phyloP scores from a whole-genome alignment of 2,113 vertebrate species.

The Carollia perspicillata region DNA sequence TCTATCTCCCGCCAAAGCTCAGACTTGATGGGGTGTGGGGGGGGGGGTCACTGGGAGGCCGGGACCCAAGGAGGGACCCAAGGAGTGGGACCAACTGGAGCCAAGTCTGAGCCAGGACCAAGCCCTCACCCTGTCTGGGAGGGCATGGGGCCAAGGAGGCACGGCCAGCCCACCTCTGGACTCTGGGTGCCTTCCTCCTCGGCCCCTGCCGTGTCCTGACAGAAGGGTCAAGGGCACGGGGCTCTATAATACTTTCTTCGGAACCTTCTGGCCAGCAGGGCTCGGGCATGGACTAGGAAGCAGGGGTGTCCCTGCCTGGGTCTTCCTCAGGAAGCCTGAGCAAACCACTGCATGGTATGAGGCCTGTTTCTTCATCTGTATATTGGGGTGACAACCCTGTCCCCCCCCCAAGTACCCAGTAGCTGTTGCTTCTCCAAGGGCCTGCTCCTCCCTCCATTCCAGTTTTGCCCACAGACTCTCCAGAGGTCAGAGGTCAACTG shows the following conservation, averaged over 20 bases:
- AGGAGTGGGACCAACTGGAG: neutral
- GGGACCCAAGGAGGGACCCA: neutral
- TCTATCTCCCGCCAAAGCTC: constrained; percentile 15
- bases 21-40: neutral
- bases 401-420: neutral
- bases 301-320: neutral
- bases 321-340: neutral
- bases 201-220: neutral
- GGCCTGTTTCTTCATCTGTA: neutral
- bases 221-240: neutral
- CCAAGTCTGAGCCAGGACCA: neutral
- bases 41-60: neutral
- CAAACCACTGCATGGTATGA: neutral
- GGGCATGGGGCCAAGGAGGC: neutral
- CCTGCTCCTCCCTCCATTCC: neutral
- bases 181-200: neutral
- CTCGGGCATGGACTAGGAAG: neutral
- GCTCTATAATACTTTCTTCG: neutral
- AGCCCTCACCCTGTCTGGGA: neutral
- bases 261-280: neutral
- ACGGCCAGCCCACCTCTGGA: neutral
- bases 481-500: constrained; percentile 17
- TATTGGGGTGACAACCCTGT: neutral
- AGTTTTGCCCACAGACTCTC: neutral
- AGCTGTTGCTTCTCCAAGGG: neutral